phyloP scores from a whole-genome alignment of 2,888 invertebrate species.

The Drosophila mimica region DNA sequence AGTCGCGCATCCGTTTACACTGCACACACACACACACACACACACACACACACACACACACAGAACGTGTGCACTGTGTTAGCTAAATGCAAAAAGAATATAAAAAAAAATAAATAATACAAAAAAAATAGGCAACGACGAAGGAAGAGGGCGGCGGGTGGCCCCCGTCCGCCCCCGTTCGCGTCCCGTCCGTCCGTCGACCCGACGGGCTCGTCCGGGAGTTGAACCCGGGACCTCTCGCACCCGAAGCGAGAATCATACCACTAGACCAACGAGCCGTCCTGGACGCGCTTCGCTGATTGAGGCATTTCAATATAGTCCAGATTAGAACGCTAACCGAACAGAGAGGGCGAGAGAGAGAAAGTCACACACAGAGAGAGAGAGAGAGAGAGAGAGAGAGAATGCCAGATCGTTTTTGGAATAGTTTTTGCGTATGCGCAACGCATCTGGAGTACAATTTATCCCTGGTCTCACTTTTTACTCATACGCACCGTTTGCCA shows the following conservation, averaged over 20 bases:
- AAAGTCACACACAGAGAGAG: background rate
- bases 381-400: background rate
- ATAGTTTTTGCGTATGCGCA: slow-evolving; percentile 20
- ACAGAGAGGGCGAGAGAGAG: background rate
- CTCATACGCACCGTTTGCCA: slow-evolving; percentile 38
- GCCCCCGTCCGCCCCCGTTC: no score
- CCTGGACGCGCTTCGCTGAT: background rate
- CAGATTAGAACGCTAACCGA: background rate
- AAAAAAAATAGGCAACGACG: background rate
- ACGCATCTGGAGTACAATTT: background rate
- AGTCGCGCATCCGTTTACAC: slow-evolving; percentile 57
- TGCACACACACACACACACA: background rate
- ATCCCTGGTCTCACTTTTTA: slow-evolving; percentile 20
- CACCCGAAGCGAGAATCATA: slow-evolving; percentile 83
- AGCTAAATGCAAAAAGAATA: background rate
- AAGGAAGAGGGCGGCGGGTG: no score
- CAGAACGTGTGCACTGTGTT: background rate
- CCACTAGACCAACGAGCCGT: slow-evolving; percentile 82
- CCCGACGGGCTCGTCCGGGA: slow-evolving; percentile 79
- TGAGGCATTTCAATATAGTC: slow-evolving; percentile 7
- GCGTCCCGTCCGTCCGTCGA: background rate
- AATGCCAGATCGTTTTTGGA: slow-evolving; percentile 5
- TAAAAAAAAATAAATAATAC: slow-evolving; percentile 6
- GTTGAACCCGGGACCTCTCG: slow-evolving; percentile 83
- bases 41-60: background rate